Base-by-base conservation (phyloP, 2,888 invertebrate species). In the Epiblema foenella region DNA sequence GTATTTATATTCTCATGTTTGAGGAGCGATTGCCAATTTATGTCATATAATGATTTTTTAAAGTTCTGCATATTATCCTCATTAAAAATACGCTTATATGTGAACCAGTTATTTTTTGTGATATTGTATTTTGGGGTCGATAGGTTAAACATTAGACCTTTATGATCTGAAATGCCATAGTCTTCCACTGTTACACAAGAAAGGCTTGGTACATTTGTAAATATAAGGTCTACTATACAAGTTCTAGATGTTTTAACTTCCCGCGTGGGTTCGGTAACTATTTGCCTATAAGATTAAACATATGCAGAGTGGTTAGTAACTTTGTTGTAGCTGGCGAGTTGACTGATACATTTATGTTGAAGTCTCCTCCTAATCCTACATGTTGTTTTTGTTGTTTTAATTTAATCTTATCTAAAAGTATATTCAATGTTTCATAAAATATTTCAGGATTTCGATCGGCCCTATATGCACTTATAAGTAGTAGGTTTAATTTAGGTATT, bases 381-480 rank as follows among this genome's bases (percentile, higher is more conserved):
- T 37, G 49, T 52, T 18, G 20, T 11, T 52, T 64, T 39, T 64
- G 33, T 37, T 37, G 8, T 37, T 57, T 57, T 9, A n/a, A 9
- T 37, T 57, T 57, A 9, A 57, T 37, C 12, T 57, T 57, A 17
- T 24, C 17, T 37, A 57, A 37, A 20, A 57, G 20, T 54, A 54
- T 24, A 0, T 42, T 39, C n/a, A 64, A 42, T 4, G 17, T 5
- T 39, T 54, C 64, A 42, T 39, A 54, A 11, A 64, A 64, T 8
- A 42, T 24, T 24, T n/a, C 18, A 4, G 37, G 54, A 9, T 64
- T 15, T 7, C 64, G 18, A 24, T 64, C 24, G 0, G 54, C 10
- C 49, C 64, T 64, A 4, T 64, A 64, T 7, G 54, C 11, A 39
- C 54, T 52, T 20, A 64, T 24, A 24, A 64, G n/a, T 15, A 64